phyloP scores from a whole-genome alignment of 2,888 invertebrate genomes.

The Chironomus riparius region DNA sequence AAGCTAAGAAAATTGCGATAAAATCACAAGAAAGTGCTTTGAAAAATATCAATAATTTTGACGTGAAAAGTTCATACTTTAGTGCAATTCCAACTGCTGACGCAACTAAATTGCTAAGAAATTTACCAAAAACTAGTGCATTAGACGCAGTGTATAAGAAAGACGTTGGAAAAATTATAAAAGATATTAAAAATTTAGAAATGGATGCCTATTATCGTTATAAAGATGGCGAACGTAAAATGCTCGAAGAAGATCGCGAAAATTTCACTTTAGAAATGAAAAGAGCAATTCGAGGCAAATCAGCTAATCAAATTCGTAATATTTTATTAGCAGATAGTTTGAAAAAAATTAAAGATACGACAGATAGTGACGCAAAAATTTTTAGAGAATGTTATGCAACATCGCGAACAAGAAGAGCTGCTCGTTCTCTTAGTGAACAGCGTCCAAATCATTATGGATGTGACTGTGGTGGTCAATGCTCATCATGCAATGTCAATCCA shows the following conservation, averaged over 20 bases:
- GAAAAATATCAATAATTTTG: slow-evolving; percentile 53
- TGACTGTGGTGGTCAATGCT: slow-evolving; percentile 39
- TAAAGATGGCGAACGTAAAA: slow-evolving; percentile 16
- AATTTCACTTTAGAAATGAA: slow-evolving; percentile 42
- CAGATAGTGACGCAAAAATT: slow-evolving; percentile 33
- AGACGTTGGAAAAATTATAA: slow-evolving; percentile 37
- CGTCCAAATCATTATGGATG: slow-evolving; percentile 29
- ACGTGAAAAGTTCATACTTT: slow-evolving; percentile 36
- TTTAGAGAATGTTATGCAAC: slow-evolving; percentile 22
- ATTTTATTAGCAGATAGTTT: slow-evolving; percentile 52
- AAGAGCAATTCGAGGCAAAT: slow-evolving; percentile 56
- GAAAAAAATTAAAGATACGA: slow-evolving; percentile 40
- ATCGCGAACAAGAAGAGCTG: neutral
- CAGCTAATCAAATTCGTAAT: slow-evolving; percentile 62
- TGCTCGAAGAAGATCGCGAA: slow-evolving; percentile 21
- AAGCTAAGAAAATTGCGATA: slow-evolving; percentile 55
- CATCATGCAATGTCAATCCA: slow-evolving; percentile 37
- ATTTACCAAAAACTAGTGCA: slow-evolving; percentile 52
- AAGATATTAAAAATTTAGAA: slow-evolving; percentile 42
- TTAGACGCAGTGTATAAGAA: slow-evolving; percentile 42
- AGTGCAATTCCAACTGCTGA: slow-evolving; percentile 45
- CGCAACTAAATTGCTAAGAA: slow-evolving; percentile 54
- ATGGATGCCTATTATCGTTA: slow-evolving; percentile 26
- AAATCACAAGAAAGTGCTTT: slow-evolving; percentile 61
- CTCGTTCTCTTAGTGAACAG: slow-evolving; percentile 17